phyloP scores from a whole-genome alignment of 2,113 vertebrate species.

The Osmerus eperlanus region DNA sequence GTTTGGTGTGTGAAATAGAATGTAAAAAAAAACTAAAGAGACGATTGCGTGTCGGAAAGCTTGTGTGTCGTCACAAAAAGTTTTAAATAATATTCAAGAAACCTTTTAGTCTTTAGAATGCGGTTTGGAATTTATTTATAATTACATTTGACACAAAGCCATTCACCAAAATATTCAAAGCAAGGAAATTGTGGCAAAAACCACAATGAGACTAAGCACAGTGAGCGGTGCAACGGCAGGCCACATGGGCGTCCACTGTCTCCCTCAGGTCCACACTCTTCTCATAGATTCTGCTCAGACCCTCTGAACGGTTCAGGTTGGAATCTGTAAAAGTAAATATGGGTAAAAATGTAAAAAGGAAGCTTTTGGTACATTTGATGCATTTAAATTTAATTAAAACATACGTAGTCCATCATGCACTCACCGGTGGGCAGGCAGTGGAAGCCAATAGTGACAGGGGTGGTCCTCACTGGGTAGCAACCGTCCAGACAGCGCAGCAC shows the following conservation, averaged over 20 bases:
- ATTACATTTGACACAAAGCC: constrained; percentile 3
- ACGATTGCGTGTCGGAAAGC: neutral
- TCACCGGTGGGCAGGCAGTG: constrained; percentile 70
- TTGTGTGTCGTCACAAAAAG: neutral
- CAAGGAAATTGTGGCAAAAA: neutral
- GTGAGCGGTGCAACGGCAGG: constrained; percentile 61
- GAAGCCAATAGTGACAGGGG: constrained; percentile 62
- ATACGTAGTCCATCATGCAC: constrained; percentile 18
- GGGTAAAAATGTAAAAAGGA: too few relatives aligned
- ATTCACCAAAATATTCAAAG: constrained; percentile 5
- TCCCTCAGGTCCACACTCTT: constrained; percentile 42
- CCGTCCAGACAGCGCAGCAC: constrained; percentile 69
- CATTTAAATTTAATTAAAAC: neutral
- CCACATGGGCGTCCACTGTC: constrained; percentile 56
- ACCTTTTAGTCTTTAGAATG: neutral
- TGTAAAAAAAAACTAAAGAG: neutral
- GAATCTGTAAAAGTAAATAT: constrained; percentile 41
- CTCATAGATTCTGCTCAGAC: neutral
- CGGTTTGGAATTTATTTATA: constrained; percentile 39
- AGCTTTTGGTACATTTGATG: neutral
- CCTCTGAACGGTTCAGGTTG: constrained; percentile 13
- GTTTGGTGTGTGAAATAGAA: neutral
- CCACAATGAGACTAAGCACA: constrained; percentile 48
- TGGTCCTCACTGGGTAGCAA: constrained; percentile 58
- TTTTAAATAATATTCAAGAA: neutral